These are phyloP conservation scores for Drosophila mayaguana DNA, from an alignment of 2,888 invertebrate genomes.

Conservation along the genomic window DNA sequence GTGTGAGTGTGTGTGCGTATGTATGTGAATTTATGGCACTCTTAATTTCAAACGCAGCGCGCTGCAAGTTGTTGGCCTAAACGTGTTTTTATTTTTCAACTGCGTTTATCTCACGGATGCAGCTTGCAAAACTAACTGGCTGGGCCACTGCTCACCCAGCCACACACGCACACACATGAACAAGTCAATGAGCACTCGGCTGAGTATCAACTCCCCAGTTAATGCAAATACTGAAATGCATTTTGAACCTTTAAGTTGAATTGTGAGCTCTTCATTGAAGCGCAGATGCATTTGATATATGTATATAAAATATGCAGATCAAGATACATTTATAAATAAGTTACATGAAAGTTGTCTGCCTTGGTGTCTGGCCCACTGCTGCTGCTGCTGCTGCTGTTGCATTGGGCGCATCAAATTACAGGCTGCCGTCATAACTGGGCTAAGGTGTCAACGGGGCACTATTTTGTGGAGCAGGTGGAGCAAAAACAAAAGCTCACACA, in stretches of 20 bases:
- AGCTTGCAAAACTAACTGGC: conserved; percentile 70
- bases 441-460: conserved; percentile 70
- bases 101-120: conserved; percentile 74
- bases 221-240: conserved; percentile 26
- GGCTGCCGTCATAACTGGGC: conserved; percentile 58
- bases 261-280: conserved; percentile 20
- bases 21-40: conserved; percentile 52
- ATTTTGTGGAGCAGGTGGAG: conserved; percentile 37
- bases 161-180: conserved; percentile 23
- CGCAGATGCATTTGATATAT: conserved; percentile 2
- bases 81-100: conserved; percentile 63
- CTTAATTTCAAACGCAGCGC: conserved; percentile 67
- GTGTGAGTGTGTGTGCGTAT: conserved; percentile 16
- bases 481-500: conserved; percentile 17
- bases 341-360: conserved; percentile 59
- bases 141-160: conserved; percentile 46
- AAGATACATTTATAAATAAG: conserved; percentile 13
- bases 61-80: conserved; percentile 48
- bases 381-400: background rate
- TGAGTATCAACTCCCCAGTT: conserved; percentile 23
- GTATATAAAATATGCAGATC: background rate
- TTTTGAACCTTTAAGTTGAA: conserved; percentile 8
- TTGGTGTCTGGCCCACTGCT: conserved; percentile 27
- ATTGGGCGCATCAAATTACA: conserved; percentile 67
- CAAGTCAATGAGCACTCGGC: conserved; percentile 42